Evolutionary conservation across 2,797 vertebrate species (phyloP), one percentile per base, ranked within the genome.

Genomic region (Mionectes olivaceus): DNA sequence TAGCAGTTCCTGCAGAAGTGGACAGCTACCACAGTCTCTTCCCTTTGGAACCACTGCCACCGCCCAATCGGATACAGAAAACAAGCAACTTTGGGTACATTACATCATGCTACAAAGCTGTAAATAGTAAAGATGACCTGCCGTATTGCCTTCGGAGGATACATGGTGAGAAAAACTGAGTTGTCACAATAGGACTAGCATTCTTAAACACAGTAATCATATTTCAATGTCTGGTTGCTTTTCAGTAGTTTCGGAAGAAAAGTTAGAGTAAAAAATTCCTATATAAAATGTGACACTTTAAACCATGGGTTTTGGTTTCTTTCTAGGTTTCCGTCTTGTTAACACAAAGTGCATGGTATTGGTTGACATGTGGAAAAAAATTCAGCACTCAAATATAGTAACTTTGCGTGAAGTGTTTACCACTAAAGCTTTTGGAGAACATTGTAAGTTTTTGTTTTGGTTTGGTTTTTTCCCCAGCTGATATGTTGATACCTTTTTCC

Each of bases 291-390:
- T 15, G 56, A 2, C 3, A 9, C 41, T 74, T 94, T 63, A 50
- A 82, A n/a, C 14, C 5, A 2, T 24, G 43, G 1, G 0, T 55
- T 79, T 55, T 68, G 1, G 9, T 75, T 41, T 89, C 91, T 91
- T 49, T 67, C 87, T 33, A 99, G 99, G 99, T 96, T 99, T 99
- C 97, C 99, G 99, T 97, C 98, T 99, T 95, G 99, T 99, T 92
- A 99, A 99, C 97, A 99, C 99, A 74, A 99, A 99, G 96, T 99
- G 99, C 94, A 99, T 99, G 99, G 99, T 99, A 97, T 98, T 99
- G 97, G 99, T 99, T 47, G 99, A 99, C 97, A 99, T 99, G 98
- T 99, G 99, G 99, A 99, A 99, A 98, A 99, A 99, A 98, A 99
- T 99, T 95, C 99, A 99, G 97, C 99, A 99, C 95, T 99, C 99